Base-by-base conservation (phyloP, 2,113 vertebrate species). In the Ceyx melanurus region DNA sequence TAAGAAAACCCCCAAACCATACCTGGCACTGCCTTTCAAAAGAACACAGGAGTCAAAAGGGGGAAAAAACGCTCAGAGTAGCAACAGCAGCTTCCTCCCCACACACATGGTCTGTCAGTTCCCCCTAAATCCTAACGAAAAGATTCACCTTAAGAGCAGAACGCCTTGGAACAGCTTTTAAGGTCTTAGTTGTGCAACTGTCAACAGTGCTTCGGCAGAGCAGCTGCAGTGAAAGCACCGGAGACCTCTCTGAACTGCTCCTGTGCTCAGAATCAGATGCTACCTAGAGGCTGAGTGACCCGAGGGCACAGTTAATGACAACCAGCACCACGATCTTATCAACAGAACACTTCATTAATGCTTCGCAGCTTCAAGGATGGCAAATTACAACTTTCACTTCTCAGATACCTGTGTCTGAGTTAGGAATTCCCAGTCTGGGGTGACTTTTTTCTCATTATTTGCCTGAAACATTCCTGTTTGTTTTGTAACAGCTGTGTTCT, bases 301-400 rank as follows among this genome's bases (percentile, higher is more conserved):
- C 91, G 66, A 91, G 89, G 95, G 91, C 68, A 92, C 79, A 75
- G 60, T 80, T 90, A 92, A 88, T 29, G 87, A 72, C 85, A 86
- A 82, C 28, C 8, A 6, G 83, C 82, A 95, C 92, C 74, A 86
- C 17, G 85, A 93, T 85, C 40, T 86, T 94, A 91, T 71, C 68
- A 80, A 83, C 19, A 5, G 0, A 77, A 7, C 85, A 66, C 53
- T 93, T 92, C 48, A 56, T 53, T 46, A 82, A 89, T 81, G 7
- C 9, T 48, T 94, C 82, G 74, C n/a, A 83, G 48, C 37, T 71
- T 62, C 88, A 73, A 72, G 72, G 79, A 64, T 75, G 77, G 29
- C 33, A 65, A 22, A 91, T 87, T 51, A 80, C 19, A 78, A 70
- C 45, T 85, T 80, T 43, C 71, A 85, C 42, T 51, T 73, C 28